Percentiles rank a stretch among this genome's conserved stretches.
Conservation (phyloP, 2,888 invertebrate genomes). For the Cremastinae sp. region DNA sequence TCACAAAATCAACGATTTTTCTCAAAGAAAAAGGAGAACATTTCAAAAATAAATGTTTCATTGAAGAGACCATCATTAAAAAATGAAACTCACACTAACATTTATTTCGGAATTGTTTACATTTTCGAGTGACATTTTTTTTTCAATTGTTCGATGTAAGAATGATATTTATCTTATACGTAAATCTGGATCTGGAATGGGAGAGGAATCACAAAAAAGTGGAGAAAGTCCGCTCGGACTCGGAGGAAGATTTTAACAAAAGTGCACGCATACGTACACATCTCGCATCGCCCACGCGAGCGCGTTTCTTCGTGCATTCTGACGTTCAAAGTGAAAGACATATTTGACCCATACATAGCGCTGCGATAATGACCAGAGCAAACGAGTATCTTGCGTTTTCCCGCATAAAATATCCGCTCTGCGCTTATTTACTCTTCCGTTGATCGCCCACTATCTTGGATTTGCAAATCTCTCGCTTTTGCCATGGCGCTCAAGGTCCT, state of each 20-base stretch:
- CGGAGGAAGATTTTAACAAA: slow-evolving; percentile 27
- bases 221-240: slow-evolving; percentile 71
- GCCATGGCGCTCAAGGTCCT: no score
- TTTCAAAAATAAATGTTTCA: no score
- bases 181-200: slow-evolving; percentile 8
- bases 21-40: no score
- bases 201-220: slow-evolving; percentile 59
- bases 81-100: neutral
- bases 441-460: neutral
- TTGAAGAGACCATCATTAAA: no score
- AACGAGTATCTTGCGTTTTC: neutral
- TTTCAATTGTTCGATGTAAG: no score
- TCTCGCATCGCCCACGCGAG: slow-evolving; percentile 71
- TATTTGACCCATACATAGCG: slow-evolving; percentile 55
- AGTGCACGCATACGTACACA: slow-evolving; percentile 37
- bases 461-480: neutral
- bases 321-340: slow-evolving; percentile 75
- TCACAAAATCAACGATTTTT: no score
- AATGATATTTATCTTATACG: no score
- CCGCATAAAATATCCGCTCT: neutral
- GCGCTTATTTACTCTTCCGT: neutral
- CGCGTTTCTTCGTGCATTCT: slow-evolving; percentile 74
- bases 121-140: no score
- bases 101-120: neutral
- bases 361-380: slow-evolving; percentile 33